These are phyloP conservation scores for Bubo scandiacus DNA, from an alignment of 2,113 vertebrate genomes.

Conservation along the genomic window DNA sequence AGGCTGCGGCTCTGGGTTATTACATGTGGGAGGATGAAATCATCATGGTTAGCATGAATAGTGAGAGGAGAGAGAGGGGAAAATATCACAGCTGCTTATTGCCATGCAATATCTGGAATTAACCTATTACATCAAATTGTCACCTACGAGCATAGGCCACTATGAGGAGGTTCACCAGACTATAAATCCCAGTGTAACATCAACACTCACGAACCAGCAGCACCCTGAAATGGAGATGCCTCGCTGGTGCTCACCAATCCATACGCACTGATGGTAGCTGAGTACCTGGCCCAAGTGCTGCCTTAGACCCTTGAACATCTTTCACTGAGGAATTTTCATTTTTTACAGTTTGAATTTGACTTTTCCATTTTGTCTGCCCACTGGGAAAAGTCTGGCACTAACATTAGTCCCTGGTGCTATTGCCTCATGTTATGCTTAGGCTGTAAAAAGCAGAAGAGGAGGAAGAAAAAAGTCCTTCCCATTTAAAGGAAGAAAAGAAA, in stretches of 20 bases:
- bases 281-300: neutral
- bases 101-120: neutral
- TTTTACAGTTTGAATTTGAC: neutral
- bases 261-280: accelerated
- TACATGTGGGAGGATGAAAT: neutral
- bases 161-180: accelerated
- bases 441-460: neutral
- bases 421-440: neutral
- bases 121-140: neutral
- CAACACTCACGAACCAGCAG: neutral
- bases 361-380: neutral
- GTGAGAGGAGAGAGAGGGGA: neutral
- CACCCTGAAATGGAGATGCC: neutral
- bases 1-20: neutral
- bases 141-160: accelerated
- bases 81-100: neutral
- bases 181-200: accelerated
- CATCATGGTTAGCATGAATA: neutral
- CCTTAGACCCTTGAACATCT: neutral
- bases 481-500: neutral
- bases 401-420: neutral
- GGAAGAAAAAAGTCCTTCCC: neutral
- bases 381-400: neutral
- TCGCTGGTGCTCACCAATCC: neutral
- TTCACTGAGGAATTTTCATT: neutral